Conservation (phyloP, 1,140 invertebrate genomes). For the Drosophila ohnishii region DNA sequence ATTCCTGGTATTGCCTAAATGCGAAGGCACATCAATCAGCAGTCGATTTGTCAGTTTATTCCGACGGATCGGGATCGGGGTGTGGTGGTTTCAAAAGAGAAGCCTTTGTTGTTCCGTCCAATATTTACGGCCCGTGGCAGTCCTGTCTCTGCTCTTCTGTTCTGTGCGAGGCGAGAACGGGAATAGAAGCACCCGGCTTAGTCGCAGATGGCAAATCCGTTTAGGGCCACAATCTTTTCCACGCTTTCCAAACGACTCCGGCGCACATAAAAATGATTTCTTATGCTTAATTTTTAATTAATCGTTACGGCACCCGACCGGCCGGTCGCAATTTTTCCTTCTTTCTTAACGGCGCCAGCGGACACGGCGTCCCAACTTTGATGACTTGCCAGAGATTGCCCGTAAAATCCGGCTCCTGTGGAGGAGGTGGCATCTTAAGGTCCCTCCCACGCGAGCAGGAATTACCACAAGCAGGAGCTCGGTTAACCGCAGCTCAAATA, state of each 20-base stretch:
- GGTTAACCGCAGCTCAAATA: conserved; percentile 13
- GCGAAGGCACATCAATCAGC: conserved; percentile 66
- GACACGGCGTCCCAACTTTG: conserved; percentile 38
- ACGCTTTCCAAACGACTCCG: conserved; percentile 11
- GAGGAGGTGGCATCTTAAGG: conserved; percentile 19
- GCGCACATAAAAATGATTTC: conserved; percentile 65
- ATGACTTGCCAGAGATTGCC: conserved; percentile 55
- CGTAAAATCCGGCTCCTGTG: conserved; percentile 38
- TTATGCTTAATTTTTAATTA: conserved; percentile 71
- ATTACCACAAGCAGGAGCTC: conserved; percentile 22
- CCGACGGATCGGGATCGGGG: not conserved
- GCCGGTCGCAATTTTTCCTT: conserved; percentile 18
- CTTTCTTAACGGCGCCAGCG: conserved; percentile 16
- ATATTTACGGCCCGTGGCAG: conserved; percentile 33
- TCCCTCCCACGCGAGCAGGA: not conserved
- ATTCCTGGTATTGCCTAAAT: conserved; percentile 34
- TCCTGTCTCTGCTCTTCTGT: not conserved
- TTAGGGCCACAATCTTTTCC: conserved; percentile 33
- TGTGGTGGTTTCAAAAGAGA: conserved; percentile 6
- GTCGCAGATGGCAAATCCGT: conserved; percentile 35
- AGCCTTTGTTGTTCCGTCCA: conserved; percentile 36
- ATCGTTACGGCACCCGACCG: conserved; percentile 34
- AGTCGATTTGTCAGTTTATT: conserved; percentile 54
- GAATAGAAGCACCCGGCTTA: conserved; percentile 10
- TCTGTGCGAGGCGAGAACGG: conserved; percentile 9